Percentiles rank a stretch among this genome's conserved stretches.
phyloP scores from a whole-genome alignment of 2,113 vertebrate genomes.

The Brachyhypopomus occidentalis region DNA sequence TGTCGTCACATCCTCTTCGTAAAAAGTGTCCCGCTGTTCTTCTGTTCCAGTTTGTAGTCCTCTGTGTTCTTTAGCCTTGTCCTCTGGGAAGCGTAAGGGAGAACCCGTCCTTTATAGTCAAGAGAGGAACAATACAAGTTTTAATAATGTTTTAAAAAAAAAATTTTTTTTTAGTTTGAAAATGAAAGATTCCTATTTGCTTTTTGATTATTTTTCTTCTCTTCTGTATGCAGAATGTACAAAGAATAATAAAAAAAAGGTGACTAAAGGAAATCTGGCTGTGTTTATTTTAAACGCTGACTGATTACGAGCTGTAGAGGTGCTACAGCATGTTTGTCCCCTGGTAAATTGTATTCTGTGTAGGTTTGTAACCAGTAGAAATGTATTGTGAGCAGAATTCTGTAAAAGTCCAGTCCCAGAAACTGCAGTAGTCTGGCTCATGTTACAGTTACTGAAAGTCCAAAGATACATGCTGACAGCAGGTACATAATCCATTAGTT shows the following conservation, averaged over 20 bases:
- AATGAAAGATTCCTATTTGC: slow-evolving; percentile 52
- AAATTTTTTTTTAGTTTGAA: slow-evolving; percentile 60
- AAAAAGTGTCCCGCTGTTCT: not conserved
- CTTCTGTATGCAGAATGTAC: slow-evolving; percentile 75
- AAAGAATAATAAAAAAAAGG: slow-evolving; percentile 70
- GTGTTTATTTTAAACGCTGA: not conserved
- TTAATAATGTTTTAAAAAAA: slow-evolving; percentile 62
- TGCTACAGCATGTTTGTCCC: too few species aligned
- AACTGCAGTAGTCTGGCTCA: too few species aligned
- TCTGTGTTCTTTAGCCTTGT: slow-evolving; percentile 33
- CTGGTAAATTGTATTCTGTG: too few species aligned
- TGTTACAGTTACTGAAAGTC: too few species aligned
- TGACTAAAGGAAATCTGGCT: slow-evolving; percentile 62
- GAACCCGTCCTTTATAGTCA: slow-evolving; percentile 60
- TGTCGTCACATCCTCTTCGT: slow-evolving; percentile 15
- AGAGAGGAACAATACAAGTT: slow-evolving; percentile 55
- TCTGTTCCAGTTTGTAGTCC: slow-evolving; percentile 33
- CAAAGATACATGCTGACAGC: too few species aligned
- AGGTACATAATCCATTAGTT: not conserved
- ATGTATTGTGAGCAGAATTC: too few species aligned
- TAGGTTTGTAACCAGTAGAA: too few species aligned
- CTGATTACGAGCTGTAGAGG: not conserved
- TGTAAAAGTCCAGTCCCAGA: too few species aligned
- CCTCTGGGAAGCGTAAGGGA: slow-evolving; percentile 58
- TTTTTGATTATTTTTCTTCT: slow-evolving; percentile 58